phyloP scores from a whole-genome alignment of 2,888 invertebrate species.

The Caradrina kadenii region DNA sequence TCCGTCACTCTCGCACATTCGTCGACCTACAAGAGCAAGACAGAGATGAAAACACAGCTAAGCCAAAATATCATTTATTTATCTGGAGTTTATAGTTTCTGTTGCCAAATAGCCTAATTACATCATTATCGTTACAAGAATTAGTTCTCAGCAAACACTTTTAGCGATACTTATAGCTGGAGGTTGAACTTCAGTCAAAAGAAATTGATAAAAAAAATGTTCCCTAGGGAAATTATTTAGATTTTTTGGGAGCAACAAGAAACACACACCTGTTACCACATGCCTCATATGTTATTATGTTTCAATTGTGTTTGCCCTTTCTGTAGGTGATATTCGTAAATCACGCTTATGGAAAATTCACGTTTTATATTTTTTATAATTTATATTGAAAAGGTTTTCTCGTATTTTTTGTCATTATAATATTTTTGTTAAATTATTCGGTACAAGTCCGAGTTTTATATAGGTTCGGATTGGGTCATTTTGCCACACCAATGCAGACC shows the following conservation, averaged over 20 bases:
- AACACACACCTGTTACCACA: conserved; percentile 26
- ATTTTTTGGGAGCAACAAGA: conserved; percentile 32
- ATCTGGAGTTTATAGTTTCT: neutral
- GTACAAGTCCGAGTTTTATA: neutral
- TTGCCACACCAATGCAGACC: conserved; percentile 7
- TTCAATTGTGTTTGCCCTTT: neutral
- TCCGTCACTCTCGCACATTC: too few relatives aligned
- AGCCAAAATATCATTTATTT: too few relatives aligned
- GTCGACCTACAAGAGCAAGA: too few relatives aligned
- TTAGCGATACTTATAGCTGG: conserved; percentile 12
- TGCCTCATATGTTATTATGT: conserved; percentile 13
- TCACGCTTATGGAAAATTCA: neutral
- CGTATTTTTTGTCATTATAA: neutral
- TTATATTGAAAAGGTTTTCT: conserved; percentile 3
- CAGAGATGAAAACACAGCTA: too few relatives aligned
- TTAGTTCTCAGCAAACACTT: conserved; percentile 13
- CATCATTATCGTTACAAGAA: conserved; percentile 28
- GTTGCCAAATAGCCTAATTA: conserved; percentile 32
- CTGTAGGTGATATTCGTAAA: conserved; percentile 6
- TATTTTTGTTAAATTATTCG: conserved; percentile 23
- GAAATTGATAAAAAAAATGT: conserved; percentile 21
- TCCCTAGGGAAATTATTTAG: conserved; percentile 47
- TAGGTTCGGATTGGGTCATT: neutral
- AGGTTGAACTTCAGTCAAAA: conserved; percentile 13
- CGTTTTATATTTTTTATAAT: conserved; percentile 9